phyloP scores from a whole-genome alignment of 2,888 invertebrate species.

The Priapulus caudatus region DNA sequence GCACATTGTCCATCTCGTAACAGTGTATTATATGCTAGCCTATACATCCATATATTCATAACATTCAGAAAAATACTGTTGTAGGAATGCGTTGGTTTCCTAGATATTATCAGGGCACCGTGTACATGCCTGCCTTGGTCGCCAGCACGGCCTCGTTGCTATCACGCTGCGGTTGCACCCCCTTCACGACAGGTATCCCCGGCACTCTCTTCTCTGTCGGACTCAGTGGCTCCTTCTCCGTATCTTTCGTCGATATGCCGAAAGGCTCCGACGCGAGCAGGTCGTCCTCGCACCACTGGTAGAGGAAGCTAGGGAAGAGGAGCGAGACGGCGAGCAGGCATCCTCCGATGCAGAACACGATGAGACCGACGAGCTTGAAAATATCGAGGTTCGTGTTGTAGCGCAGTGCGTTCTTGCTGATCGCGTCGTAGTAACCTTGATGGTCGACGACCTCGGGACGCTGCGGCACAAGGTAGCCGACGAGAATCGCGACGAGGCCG shows the following conservation, averaged over 20 bases:
- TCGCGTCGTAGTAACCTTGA: slow-evolving; percentile 34
- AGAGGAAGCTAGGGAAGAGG: slow-evolving; percentile 41
- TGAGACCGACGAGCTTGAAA: slow-evolving; percentile 42
- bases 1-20: too few relatives aligned
- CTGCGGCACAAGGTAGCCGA: slow-evolving; percentile 42
- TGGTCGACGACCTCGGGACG: slow-evolving; percentile 35
- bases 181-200: slow-evolving; percentile 32
- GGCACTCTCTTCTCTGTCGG: slow-evolving; percentile 36
- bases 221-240: slow-evolving; percentile 27
- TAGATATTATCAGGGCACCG: too few relatives aligned
- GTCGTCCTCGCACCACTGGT: slow-evolving; percentile 37
- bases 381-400: slow-evolving; percentile 42
- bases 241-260: slow-evolving; percentile 27
- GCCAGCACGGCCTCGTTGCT: slow-evolving; percentile 25
- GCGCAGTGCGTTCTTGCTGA: slow-evolving; percentile 38
- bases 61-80: too few relatives aligned
- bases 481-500: slow-evolving; percentile 41
- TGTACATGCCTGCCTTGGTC: slow-evolving; percentile 24
- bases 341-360: slow-evolving; percentile 43
- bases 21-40: too few relatives aligned
- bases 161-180: slow-evolving; percentile 35
- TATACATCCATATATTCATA: too few relatives aligned
- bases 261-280: slow-evolving; percentile 23
- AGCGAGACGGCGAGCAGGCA: slow-evolving; percentile 40
- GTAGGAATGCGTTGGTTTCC: too few relatives aligned